phyloP scores from a whole-genome alignment of 2,888 invertebrate genomes.

The Caenorhabditis sp. region DNA sequence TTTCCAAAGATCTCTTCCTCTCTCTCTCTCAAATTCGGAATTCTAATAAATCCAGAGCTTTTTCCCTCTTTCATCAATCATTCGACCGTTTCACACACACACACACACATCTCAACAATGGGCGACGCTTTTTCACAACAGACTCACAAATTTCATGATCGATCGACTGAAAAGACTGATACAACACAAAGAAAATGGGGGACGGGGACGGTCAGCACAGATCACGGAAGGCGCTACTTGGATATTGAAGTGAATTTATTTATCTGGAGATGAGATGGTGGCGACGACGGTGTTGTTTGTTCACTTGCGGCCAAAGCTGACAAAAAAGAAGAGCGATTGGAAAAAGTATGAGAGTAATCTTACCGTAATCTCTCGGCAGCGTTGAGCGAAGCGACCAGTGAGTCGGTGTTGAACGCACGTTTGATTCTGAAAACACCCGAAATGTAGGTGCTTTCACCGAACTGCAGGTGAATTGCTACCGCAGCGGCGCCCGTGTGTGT shows the following conservation, averaged over 20 bases:
- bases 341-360: not conserved
- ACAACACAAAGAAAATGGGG: not conserved
- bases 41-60: no score
- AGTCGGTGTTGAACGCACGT: conserved; percentile 54
- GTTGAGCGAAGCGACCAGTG: conserved; percentile 63
- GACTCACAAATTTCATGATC: conserved; percentile 31
- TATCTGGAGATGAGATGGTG: not conserved
- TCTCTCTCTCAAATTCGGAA: not conserved
- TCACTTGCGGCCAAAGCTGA: conserved; percentile 33
- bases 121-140: conserved; percentile 15
- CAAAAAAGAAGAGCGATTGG: not conserved
- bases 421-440: conserved; percentile 47
- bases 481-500: no score
- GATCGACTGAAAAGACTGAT: not conserved
- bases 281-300: not conserved
- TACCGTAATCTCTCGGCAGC: conserved; percentile 68
- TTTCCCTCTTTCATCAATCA: not conserved
- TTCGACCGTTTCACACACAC: not conserved
- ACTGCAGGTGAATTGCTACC: no score
- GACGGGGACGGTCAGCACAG: no score
- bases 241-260: conserved; percentile 6
- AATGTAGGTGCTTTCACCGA: no score
- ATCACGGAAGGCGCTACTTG: no score
- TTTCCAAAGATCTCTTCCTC: not conserved
- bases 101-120: not conserved